Evolutionary conservation across 2,113 vertebrate genomes (phyloP), one percentile per base, ranked within the genome.

Genomic region (Buteo buteo): DNA sequence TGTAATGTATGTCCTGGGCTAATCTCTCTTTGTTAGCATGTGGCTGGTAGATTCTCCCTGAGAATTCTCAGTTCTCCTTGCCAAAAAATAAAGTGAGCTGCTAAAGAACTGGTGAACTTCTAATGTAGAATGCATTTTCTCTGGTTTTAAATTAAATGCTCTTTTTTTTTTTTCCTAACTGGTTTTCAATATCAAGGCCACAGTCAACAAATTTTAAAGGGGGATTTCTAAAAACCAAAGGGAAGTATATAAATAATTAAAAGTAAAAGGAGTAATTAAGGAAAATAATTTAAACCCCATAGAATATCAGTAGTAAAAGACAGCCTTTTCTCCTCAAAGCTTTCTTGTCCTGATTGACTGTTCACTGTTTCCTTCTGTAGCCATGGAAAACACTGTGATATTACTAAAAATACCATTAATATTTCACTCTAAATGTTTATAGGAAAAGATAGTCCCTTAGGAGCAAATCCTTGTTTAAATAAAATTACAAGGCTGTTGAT

Each of bases 391-490:
- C 19, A 25, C 42, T 22, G 0, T 66, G 52, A 65, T 74, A 61
- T 31, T 88, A 74, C 47, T 94, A 79, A 97, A 95, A 93, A 78
- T 78, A 61, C 34, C 21, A 73, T 91, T 78, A 93, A 50, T 86
- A 78, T 83, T 86, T 69, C 36, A 81, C 55, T 88, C 25, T 71
- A 83, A 83, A 49, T 88, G 24, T 86, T 94, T 86, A 64, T 57
- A 84, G 57, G n/a, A 74, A 86, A 86, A 92, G 38, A 77, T 59
- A 38, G 42, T 67, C 70, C 84, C 82, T 71, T 93, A 90, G 78
- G 69, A 94, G 65, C 50, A 84, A 89, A 93, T 90, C 67, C 47
- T 44, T 59, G n/a, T 70, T 80, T 38, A 71, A 93, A 74, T 45
- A 65, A 83, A 92, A 86, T 73, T 57, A 82, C 22, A 92, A 55